These are phyloP conservation scores for Varanus salvator DNA, from an alignment of 2,113 vertebrate genomes.

Conservation along the genomic window DNA sequence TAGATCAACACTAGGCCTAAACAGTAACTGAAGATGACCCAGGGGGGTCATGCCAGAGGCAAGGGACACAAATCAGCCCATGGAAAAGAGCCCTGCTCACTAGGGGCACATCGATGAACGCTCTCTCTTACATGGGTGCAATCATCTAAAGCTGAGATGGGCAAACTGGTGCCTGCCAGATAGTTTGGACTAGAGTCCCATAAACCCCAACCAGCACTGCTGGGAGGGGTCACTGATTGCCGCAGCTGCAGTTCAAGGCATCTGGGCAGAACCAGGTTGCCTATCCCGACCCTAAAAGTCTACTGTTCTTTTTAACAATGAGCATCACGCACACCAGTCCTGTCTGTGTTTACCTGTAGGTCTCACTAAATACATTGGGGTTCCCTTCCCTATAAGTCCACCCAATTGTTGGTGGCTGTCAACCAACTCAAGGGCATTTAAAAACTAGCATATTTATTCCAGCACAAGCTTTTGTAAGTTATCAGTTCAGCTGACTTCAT, in stretches of 20 bases:
- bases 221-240: too few relatives aligned
- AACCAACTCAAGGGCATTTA: not conserved
- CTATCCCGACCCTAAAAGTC: too few relatives aligned
- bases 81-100: slow-evolving; percentile 35
- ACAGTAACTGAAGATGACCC: not conserved
- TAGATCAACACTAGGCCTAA: not conserved
- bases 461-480: not conserved
- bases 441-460: not conserved
- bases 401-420: too few relatives aligned
- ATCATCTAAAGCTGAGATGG: slow-evolving; percentile 19
- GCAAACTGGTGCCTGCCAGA: too few relatives aligned
- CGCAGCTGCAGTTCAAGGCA: too few relatives aligned
- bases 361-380: not conserved
- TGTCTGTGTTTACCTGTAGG: not conserved
- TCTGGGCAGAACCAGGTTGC: too few relatives aligned
- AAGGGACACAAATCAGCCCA: not conserved
- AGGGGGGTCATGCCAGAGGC: not conserved
- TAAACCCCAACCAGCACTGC: too few relatives aligned
- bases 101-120: slow-evolving; percentile 34
- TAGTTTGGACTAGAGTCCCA: too few relatives aligned
- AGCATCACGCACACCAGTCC: not conserved
- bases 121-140: slow-evolving; percentile 29
- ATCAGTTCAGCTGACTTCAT: not conserved
- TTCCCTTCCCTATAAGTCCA: not conserved
- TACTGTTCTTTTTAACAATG: slow-evolving; percentile 17